Conservation (phyloP, 1,140 invertebrate species). For the Zeugodacus cucurbitae region DNA sequence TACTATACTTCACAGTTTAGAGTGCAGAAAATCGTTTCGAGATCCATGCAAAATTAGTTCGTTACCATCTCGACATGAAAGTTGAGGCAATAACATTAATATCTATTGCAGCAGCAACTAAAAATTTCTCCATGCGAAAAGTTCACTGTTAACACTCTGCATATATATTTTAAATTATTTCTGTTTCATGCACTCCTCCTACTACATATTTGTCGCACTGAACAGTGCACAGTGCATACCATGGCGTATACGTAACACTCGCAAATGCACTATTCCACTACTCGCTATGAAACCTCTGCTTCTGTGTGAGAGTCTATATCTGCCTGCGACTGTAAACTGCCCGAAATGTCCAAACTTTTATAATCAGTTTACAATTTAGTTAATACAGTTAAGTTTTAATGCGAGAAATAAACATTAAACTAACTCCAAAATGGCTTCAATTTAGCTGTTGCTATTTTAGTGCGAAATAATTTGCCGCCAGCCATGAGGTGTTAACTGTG, state of each 20-base stretch:
- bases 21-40: too few relatives aligned
- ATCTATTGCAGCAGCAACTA: too few relatives aligned
- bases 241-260: not conserved
- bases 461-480: not conserved
- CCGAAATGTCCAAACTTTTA: not conserved
- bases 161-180: not conserved
- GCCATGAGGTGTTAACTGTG: not conserved
- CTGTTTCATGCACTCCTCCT: not conserved
- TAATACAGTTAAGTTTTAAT: conserved; percentile 18
- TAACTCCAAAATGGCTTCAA: not conserved
- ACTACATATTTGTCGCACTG: not conserved
- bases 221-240: not conserved
- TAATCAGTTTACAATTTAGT: conserved; percentile 26
- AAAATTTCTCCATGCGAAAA: too few relatives aligned
- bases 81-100: too few relatives aligned
- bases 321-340: not conserved
- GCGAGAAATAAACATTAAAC: conserved; percentile 9
- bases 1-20: too few relatives aligned
- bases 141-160: too few relatives aligned
- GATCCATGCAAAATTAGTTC: too few relatives aligned
- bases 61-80: too few relatives aligned
- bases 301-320: too few relatives aligned
- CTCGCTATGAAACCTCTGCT: too few relatives aligned
- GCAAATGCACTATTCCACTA: not conserved
- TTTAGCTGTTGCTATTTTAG: not conserved